phyloP scores from a whole-genome alignment of 2,888 invertebrate species.

The Tetragonisca angustula region DNA sequence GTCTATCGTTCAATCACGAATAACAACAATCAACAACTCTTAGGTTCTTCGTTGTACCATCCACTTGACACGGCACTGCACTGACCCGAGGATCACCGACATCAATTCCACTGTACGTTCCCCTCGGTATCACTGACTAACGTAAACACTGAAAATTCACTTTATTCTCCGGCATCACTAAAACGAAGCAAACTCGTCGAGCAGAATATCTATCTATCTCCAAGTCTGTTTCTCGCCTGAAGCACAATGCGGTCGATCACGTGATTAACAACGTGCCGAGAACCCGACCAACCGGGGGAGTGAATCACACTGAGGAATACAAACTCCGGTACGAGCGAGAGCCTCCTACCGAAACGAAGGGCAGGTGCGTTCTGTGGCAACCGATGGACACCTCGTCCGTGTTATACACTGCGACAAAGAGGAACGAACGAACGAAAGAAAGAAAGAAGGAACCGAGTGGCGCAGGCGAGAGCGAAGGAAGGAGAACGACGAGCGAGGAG shows the following conservation, averaged over 20 bases:
- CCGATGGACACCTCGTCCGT: slow-evolving; percentile 43
- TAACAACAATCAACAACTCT: not conserved
- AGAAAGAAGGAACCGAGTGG: slow-evolving; percentile 6
- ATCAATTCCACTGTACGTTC: slow-evolving; percentile 53
- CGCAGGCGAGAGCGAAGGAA: slow-evolving; percentile 8
- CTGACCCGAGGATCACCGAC: slow-evolving; percentile 57
- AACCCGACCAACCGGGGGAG: not conserved
- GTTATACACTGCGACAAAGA: slow-evolving; percentile 37
- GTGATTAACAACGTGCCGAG: slow-evolving; percentile 2
- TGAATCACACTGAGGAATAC: not conserved
- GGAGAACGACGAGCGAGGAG: slow-evolving; percentile 15
- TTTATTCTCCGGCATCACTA: slow-evolving; percentile 13
- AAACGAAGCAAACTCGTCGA: not conserved
- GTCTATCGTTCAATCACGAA: not conserved
- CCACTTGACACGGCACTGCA: slow-evolving; percentile 72
- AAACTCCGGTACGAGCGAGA: slow-evolving; percentile 11
- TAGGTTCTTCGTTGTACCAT: slow-evolving; percentile 39
- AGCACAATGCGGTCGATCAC: slow-evolving; percentile 14
- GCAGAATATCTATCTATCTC: not conserved
- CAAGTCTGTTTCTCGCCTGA: not conserved
- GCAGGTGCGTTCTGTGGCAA: slow-evolving; percentile 72
- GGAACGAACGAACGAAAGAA: slow-evolving; percentile 10
- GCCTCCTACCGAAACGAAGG: slow-evolving; percentile 68
- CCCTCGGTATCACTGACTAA: slow-evolving; percentile 29
- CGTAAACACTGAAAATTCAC: slow-evolving; percentile 32